These are phyloP conservation scores for Drosophila triauraria DNA, from an alignment of 1,140 invertebrate species.

Conservation along the genomic window DNA sequence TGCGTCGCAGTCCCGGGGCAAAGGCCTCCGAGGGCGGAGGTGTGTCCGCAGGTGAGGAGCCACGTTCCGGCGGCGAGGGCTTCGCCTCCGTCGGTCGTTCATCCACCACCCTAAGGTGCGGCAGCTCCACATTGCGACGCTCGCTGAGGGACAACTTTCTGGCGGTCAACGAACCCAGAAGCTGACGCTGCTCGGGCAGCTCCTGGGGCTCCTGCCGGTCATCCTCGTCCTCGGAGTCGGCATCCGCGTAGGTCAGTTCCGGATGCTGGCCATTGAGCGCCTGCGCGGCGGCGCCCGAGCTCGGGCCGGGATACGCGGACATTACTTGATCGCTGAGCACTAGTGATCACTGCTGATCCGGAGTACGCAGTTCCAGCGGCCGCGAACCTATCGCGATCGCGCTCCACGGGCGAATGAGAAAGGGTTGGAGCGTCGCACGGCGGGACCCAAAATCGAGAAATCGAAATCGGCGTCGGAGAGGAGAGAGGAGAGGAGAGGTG, in stretches of 20 bases:
- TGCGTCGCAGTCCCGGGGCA: conserved; percentile 62
- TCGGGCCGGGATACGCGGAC: neutral
- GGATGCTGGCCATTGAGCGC: conserved; percentile 49
- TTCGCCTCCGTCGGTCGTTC: conserved; percentile 23
- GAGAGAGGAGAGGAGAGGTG: neutral
- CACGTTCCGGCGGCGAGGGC: conserved; percentile 2
- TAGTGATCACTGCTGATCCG: neutral
- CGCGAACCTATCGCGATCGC: conserved; percentile 32
- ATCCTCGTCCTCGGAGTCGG: conserved; percentile 26
- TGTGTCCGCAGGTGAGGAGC: neutral
- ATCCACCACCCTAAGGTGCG: conserved; percentile 43
- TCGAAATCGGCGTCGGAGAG: neutral
- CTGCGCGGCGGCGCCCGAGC: conserved; percentile 52
- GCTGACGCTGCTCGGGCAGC: neutral
- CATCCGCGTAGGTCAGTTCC: conserved; percentile 57
- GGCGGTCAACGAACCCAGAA: neutral
- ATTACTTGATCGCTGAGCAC: too few species aligned
- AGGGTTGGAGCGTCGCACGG: conserved; percentile 21
- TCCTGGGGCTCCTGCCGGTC: neutral
- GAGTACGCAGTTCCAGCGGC: conserved; percentile 19
- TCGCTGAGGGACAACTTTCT: conserved; percentile 52
- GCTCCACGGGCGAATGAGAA: conserved; percentile 37
- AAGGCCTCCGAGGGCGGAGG: conserved; percentile 40
- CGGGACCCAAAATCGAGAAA: conserved; percentile 24
- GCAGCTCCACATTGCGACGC: conserved; percentile 62